Percentiles rank a stretch among this genome's conserved stretches.
phyloP scores from a whole-genome alignment of 2,113 vertebrate genomes.

The Ochotona curzoniae region DNA sequence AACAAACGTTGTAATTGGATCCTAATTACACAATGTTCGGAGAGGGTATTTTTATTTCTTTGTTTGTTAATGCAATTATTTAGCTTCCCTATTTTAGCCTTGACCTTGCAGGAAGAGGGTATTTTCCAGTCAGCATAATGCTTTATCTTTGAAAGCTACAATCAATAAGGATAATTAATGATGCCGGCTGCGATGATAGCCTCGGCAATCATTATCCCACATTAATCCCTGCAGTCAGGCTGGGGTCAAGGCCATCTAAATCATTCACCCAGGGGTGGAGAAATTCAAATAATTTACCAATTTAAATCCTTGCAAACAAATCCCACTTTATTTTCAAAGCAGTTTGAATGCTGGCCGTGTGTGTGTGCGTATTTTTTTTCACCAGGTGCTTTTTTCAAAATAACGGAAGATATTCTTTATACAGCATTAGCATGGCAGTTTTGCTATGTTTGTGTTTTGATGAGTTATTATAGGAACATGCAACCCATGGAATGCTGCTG shows the following conservation, averaged over 20 bases:
- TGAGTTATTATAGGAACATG: conserved; percentile 73
- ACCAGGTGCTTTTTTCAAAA: neutral
- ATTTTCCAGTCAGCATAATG: conserved; percentile 99
- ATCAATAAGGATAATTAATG: conserved; percentile 99
- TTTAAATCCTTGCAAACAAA: conserved; percentile 90
- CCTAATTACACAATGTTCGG: conserved; percentile 88
- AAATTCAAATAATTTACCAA: conserved; percentile 99
- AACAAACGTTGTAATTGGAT: conserved; percentile 88
- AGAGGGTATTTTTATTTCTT: conserved; percentile 92
- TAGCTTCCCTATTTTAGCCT: conserved; percentile 94
- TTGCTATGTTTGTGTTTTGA: conserved; percentile 63
- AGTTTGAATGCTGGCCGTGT: conserved; percentile 30
- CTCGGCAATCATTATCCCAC: conserved; percentile 99
- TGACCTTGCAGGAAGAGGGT: conserved; percentile 98
- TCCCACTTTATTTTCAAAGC: conserved; percentile 80
- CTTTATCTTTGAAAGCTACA: conserved; percentile 99
- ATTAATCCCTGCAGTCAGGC: conserved; percentile 99
- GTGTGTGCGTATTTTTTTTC: conserved; percentile 36
- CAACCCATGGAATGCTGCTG: conserved; percentile 16
- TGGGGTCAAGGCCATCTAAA: conserved; percentile 98
- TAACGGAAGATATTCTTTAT: neutral
- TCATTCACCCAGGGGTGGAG: conserved; percentile 96
- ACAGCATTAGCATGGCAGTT: neutral
- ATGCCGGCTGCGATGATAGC: conserved; percentile 99
- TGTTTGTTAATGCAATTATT: conserved; percentile 94